Conservation (phyloP, 2,888 invertebrate species). For the Heliconius aoede region DNA sequence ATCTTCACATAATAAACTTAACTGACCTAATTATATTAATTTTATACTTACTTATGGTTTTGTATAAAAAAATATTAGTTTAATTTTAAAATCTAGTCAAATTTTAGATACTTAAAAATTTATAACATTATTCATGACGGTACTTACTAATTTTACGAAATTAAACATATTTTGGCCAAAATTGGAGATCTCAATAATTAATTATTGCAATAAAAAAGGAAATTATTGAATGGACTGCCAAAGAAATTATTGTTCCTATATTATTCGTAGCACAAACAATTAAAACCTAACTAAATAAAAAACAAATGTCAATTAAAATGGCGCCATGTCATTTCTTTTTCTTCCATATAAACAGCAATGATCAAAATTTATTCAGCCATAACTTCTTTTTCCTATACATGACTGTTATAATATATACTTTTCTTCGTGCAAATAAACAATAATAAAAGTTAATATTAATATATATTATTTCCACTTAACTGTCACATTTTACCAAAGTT, state of each 20-base stretch:
- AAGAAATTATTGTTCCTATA: slow-evolving; percentile 36
- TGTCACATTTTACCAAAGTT: slow-evolving; percentile 1
- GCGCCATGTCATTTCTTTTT: slow-evolving; percentile 14
- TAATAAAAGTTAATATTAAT: no score
- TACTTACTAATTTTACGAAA: slow-evolving; percentile 16
- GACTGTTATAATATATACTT: background rate
- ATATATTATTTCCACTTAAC: background rate
- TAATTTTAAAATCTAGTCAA: slow-evolving; percentile 26
- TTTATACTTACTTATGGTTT: background rate
- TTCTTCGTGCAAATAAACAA: no score
- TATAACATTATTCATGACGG: background rate
- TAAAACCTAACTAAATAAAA: background rate
- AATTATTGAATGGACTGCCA: slow-evolving; percentile 27
- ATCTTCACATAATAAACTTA: no score
- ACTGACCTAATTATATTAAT: background rate
- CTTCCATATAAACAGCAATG: background rate
- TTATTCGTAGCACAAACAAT: background rate
- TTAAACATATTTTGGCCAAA: background rate
- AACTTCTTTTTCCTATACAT: background rate
- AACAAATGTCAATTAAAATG: slow-evolving; percentile 4
- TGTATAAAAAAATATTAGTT: background rate
- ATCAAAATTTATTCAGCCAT: background rate
- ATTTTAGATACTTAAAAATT: slow-evolving; percentile 6
- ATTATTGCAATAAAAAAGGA: background rate
- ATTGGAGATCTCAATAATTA: background rate